Evolutionary conservation across 2,113 vertebrate species (phyloP), one percentile per base, ranked within the genome.

Genomic region (Oreochromis tanganicae): DNA sequence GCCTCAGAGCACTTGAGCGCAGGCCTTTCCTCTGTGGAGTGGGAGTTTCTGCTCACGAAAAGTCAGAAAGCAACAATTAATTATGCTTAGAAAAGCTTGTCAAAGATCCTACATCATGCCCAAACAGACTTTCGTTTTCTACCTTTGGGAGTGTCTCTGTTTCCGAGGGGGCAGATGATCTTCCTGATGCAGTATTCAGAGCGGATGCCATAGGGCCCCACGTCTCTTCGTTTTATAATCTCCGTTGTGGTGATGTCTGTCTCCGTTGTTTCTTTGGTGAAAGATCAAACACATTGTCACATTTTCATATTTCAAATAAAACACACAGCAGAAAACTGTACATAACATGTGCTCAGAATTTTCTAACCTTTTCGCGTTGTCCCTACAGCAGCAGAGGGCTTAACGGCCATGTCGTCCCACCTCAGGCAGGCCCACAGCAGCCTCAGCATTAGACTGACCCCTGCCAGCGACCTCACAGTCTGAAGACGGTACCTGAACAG

Each of bases 391-490:
- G 98, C 94, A 14, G 98, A 98, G 12, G 98, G 97, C 92, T 99
- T 99, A 14, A 99, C 97, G 3, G 97, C 97, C 98, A 99, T 99
- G 92, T 99, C 99, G 78, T 99, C 99, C 99, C 99, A 99, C 80
- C 98, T 95, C 61, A 99, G 96, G 87, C 98, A 98, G 10, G 98
- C 98, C 99, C 99, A 99, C 61, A 99, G 95, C 54, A 99, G 96
- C 75, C 99, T 95, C 78, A 99, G 91, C 99, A 99, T 99, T 38
- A 99, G 96, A 91, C 98, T 99, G 85, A 99, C 98, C 52, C 98
- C 98, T 2, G 99, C 98, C 89, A 99, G 94, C 3, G 99, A 99
- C 90, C 95, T 98, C 4, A 99, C 98, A 0, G 99, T 99, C 94
- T 99, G 99, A 66, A 99, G 98, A 82, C 99, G 95, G 80, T 96